Base-by-base conservation (phyloP, 1,140 invertebrate genomes). In the Scaptomyza graminum region DNA sequence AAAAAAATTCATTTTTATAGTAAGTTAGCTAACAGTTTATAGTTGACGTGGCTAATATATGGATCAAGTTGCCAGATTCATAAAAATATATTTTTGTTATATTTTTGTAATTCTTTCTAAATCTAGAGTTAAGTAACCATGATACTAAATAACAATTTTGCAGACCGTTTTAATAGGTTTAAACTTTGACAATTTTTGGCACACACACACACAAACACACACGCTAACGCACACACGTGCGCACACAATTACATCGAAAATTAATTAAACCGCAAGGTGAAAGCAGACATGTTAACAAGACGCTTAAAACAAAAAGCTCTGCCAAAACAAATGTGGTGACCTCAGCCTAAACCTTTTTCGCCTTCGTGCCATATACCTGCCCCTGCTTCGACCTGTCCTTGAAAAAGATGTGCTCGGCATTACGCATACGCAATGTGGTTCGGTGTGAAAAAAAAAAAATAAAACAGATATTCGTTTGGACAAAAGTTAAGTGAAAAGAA, bases 201-300 rank as follows among this genome's bases (percentile, higher is more conserved):
- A 16, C 22, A 57, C 39, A n/a, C 37, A 12, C 37, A 16, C 22
- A 57, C 39, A n/a, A 16, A 12, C 37, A 25, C 37, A 55, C 43
- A 4, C 7, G 5, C 28, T 31, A 44, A n/a, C n/a, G 16, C 46
- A 4, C 25, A 51, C 43, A 67, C 18, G 44, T 13, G 16, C 47
- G 18, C 63, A 16, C 12, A 41, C n/a, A 56, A 60, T 76, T 65
- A 85, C 81, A 88, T 78, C 78, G 82, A 87, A 88, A 82, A 88
- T 87, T 87, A 87, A 87, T 87, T 87, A 87, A 82, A 80, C 79
- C 83, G 46, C 82, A 73, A 57, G 74, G 63, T 82, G 66, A 82
- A 82, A 73, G 63, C 8, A 8, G n/a, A 12, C 82, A 55, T 87
- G 82, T 88, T 82, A 87, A 87, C 82, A 87, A 88, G 74, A 72